Base-by-base conservation (phyloP, 2,888 invertebrate genomes). In the Leptothorax acervorum region DNA sequence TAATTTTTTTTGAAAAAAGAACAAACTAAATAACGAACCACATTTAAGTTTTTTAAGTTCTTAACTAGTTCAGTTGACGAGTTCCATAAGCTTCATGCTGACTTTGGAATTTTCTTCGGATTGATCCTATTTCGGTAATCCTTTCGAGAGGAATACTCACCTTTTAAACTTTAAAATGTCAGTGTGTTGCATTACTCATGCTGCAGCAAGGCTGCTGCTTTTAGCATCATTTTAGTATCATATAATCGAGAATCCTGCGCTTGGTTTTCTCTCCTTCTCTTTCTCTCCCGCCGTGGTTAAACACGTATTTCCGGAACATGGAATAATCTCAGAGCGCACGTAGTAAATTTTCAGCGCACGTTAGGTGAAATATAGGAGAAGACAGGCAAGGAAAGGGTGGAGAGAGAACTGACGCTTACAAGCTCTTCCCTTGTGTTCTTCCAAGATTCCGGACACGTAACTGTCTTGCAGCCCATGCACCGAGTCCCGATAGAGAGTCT, bases 331-430 rank as follows among this genome's bases (percentile, higher is more conserved):
- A 60, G 75, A 48, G 60, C 48, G 60, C 60, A 51, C 35, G 48
- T 81, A 74, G 60, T 81, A 81, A 74, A 81, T 81, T 81, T 81
- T 81, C 75, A 60, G 79, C 79, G 48, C 60, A 51, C 79, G 60
- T 75, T 81, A 81, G 60, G 48, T 81, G 75, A 81, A 81, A 79
- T 81, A 74, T 74, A 51, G 60, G 75, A 74, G 79, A 81, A 81
- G 75, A 79, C 79, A 81, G 79, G 79, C 75, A 74, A 81, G 79
- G 75, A 81, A 81, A 74, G 75, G 79, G 79, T 74, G 79, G 79
- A 81, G 79, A 74, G 79, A 71, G 75, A 81, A 48, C 55, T 35
- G 82, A 66, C 66, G 82, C 65, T 83, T 66, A 81, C 79, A 81
- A 83, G 66, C 48, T 68, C 82, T 65, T 83, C 81, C 28, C 57